Percentiles rank a stretch among this genome's conserved stretches.
Evolutionary conservation across 2,113 vertebrate genomes (phyloP).

Genomic region (Ivindomyrus marchei): DNA sequence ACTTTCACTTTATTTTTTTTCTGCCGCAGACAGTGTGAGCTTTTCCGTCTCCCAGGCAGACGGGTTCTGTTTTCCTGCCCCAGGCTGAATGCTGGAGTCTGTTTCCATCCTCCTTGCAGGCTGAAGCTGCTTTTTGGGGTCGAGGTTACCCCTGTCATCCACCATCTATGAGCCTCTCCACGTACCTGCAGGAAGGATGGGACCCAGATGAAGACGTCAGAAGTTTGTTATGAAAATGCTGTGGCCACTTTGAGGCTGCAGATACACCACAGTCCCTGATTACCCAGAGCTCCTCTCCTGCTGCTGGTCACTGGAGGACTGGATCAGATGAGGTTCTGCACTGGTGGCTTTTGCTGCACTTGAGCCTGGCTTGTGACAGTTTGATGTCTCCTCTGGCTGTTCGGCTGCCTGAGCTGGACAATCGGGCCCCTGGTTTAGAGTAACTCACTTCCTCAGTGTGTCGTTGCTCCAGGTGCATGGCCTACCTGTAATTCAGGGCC

Average conservation of each 20-base stretch:
- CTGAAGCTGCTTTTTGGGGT: not conserved
- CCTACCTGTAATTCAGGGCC: not conserved
- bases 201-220: not conserved
- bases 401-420: not conserved
- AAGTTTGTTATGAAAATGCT: not conserved
- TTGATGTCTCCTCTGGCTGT: not conserved
- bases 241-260: not conserved
- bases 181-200: not conserved
- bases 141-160: not conserved
- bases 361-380: not conserved
- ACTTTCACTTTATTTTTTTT: not conserved
- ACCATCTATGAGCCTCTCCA: not conserved
- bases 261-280: not conserved
- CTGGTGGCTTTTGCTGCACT: not conserved
- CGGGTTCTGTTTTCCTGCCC: not conserved
- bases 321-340: not conserved
- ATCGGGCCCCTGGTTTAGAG: not conserved
- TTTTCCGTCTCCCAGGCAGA: not conserved
- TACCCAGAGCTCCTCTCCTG: not conserved
- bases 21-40: not conserved
- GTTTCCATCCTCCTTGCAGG: not conserved
- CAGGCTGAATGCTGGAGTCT: not conserved
- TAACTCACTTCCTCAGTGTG: not conserved
- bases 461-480: not conserved
- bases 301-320: not conserved